A percentile compares a stretch with the other conserved stretches of the same genome.
These are phyloP conservation scores for Antheraea mylitta DNA, from an alignment of 1,140 invertebrate species.

Conservation along the genomic window DNA sequence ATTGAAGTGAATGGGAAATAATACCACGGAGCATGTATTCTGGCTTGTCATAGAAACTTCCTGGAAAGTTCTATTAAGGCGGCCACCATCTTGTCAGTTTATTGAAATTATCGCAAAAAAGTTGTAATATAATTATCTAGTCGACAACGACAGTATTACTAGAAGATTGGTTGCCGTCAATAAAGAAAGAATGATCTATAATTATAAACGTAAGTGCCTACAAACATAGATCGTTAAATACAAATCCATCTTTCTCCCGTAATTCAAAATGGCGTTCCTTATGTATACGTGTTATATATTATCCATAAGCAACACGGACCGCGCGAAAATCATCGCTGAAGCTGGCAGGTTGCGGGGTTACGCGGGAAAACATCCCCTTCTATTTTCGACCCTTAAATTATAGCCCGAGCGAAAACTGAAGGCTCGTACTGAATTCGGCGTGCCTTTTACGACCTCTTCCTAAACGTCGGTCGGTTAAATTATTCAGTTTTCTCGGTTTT, in stretches of 20 bases:
- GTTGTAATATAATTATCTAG: too few relatives aligned
- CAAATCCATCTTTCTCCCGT: neutral
- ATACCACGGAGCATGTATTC: too few relatives aligned
- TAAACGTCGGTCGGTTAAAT: slow-evolving; percentile 65
- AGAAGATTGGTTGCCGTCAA: too few relatives aligned
- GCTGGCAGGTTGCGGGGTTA: slow-evolving; percentile 36
- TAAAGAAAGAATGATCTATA: too few relatives aligned
- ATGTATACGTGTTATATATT: slow-evolving; percentile 32
- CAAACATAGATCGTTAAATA: neutral
- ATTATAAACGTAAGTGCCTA: too few relatives aligned
- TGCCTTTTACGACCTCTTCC: slow-evolving; percentile 66
- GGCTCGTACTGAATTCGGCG: slow-evolving; percentile 71
- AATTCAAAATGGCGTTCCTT: slow-evolving; percentile 14
- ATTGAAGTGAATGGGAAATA: too few relatives aligned
- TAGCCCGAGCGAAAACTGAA: slow-evolving; percentile 71
- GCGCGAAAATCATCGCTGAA: slow-evolving; percentile 56
- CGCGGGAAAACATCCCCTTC: slow-evolving; percentile 51
- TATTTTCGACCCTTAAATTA: slow-evolving; percentile 72
- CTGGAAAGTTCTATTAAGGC: too few relatives aligned
- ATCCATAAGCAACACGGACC: slow-evolving; percentile 51
- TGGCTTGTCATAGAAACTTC: too few relatives aligned
- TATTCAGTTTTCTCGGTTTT: slow-evolving; percentile 54
- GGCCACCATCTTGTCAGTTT: too few relatives aligned
- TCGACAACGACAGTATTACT: too few relatives aligned
- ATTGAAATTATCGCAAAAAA: too few relatives aligned